These are phyloP conservation scores for Eupithecia subfuscata DNA, from an alignment of 2,888 invertebrate species.

Conservation along the genomic window DNA sequence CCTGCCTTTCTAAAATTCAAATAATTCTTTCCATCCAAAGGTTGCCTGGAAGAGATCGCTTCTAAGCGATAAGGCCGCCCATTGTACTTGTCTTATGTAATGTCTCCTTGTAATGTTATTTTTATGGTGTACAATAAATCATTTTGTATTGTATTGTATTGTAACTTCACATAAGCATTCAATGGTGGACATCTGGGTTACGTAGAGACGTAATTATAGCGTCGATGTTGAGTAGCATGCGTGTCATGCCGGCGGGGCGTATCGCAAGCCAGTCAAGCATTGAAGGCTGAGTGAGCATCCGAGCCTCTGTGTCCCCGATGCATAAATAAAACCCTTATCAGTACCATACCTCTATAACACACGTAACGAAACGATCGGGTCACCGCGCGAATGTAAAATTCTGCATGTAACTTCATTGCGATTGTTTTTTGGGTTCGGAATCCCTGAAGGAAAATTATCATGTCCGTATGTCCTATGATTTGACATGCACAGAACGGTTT, in stretches of 20 bases:
- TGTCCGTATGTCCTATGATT: not conserved
- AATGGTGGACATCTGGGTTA: conserved; percentile 41
- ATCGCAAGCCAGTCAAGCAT: conserved; percentile 49
- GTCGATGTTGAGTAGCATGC: conserved; percentile 33
- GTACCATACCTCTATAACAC: conserved; percentile 34
- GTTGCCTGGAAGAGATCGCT: too few relatives aligned
- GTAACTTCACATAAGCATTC: conserved; percentile 39
- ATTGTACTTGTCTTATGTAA: too few relatives aligned
- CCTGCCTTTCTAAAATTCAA: too few relatives aligned
- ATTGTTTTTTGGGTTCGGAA: conserved; percentile 11
- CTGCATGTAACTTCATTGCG: conserved; percentile 10
- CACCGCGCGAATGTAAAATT: conserved; percentile 13
- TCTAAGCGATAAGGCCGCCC: too few relatives aligned
- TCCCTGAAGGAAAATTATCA: not conserved
- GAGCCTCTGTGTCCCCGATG: conserved; percentile 54
- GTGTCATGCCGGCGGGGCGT: conserved; percentile 45
- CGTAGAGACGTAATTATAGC: conserved; percentile 33
- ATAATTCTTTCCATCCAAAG: too few relatives aligned
- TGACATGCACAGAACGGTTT: not conserved
- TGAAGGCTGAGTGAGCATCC: conserved; percentile 39
- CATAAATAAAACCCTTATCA: conserved; percentile 68
- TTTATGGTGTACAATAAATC: too few relatives aligned
- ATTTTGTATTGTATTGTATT: too few relatives aligned
- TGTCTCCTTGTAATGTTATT: too few relatives aligned
- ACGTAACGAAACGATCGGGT: conserved; percentile 12